phyloP scores from a whole-genome alignment of 2,113 vertebrate species.

The Oryzias melastigma region DNA sequence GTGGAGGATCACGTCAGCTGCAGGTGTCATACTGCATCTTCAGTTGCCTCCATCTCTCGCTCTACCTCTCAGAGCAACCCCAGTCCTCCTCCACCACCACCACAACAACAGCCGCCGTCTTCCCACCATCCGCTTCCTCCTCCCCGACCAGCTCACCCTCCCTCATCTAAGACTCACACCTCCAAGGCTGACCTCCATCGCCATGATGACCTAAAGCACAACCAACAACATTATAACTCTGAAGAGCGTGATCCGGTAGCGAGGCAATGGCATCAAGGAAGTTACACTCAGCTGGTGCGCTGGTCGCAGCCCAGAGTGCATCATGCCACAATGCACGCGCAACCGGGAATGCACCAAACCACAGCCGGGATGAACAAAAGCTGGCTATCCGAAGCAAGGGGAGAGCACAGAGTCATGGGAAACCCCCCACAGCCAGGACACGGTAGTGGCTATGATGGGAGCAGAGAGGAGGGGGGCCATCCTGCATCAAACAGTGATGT shows the following conservation, averaged over 20 bases:
- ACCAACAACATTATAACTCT: constrained; percentile 61
- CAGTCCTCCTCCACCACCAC: constrained; percentile 28
- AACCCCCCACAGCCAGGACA: constrained; percentile 28
- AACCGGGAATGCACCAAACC: constrained; percentile 22
- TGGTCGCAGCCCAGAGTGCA: constrained; percentile 57
- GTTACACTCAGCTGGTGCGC: constrained; percentile 63
- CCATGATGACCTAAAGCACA: constrained; percentile 75
- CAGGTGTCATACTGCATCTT: constrained; percentile 76
- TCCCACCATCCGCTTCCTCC: constrained; percentile 20
- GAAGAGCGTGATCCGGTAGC: constrained; percentile 64
- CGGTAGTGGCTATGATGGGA: constrained; percentile 57
- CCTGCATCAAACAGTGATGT: constrained; percentile 15
- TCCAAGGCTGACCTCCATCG: constrained; percentile 77
- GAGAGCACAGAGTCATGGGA: constrained; percentile 41
- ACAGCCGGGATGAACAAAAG: constrained; percentile 4
- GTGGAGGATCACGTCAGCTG: constrained; percentile 92
- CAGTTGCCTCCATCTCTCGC: constrained; percentile 27
- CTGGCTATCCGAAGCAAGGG: constrained; percentile 49
- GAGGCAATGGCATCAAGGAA: constrained; percentile 65
- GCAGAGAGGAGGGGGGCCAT: constrained; percentile 39
- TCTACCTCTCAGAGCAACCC: constrained; percentile 41
- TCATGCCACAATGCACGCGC: constrained; percentile 19
- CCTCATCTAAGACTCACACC: constrained; percentile 50
- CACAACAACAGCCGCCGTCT: constrained; percentile 23
- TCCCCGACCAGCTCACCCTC: constrained; percentile 42